phyloP scores from a whole-genome alignment of 1,140 invertebrate genomes.

The Gryon sp. region DNA sequence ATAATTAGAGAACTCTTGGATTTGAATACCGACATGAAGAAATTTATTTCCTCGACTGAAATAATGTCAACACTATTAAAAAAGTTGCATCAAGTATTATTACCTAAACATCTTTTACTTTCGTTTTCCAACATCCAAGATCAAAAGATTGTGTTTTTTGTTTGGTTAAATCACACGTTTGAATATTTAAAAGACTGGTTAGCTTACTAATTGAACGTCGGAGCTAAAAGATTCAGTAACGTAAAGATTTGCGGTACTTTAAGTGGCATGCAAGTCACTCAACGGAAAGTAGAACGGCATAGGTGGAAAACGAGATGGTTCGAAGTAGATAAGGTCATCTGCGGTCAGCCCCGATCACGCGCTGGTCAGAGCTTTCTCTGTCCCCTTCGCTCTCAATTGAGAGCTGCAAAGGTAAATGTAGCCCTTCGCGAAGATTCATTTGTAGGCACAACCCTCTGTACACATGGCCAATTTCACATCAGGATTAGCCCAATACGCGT shows the following conservation, averaged over 20 bases:
- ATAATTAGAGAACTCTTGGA: no score
- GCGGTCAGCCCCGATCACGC: constrained; percentile 50
- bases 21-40: no score
- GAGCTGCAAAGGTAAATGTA: constrained; percentile 35
- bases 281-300: constrained; percentile 31
- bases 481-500: constrained; percentile 32
- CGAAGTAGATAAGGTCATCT: constrained; percentile 54
- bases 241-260: constrained; percentile 48
- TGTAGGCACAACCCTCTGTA: constrained; percentile 32
- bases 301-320: constrained; percentile 8
- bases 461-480: constrained; percentile 51
- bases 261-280: constrained; percentile 47
- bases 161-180: not conserved
- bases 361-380: constrained; percentile 22
- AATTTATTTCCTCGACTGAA: no score
- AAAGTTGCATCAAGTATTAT: no score
- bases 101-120: no score
- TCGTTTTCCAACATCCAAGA: no score
- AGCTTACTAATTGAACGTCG: constrained; percentile 42
- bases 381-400: constrained; percentile 23
- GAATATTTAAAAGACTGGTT: constrained; percentile 39
- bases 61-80: no score
- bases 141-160: no score
- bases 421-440: constrained; percentile 50
- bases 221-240: constrained; percentile 41